phyloP scores from a whole-genome alignment of 2,113 vertebrate species.

The Euleptes europaea region DNA sequence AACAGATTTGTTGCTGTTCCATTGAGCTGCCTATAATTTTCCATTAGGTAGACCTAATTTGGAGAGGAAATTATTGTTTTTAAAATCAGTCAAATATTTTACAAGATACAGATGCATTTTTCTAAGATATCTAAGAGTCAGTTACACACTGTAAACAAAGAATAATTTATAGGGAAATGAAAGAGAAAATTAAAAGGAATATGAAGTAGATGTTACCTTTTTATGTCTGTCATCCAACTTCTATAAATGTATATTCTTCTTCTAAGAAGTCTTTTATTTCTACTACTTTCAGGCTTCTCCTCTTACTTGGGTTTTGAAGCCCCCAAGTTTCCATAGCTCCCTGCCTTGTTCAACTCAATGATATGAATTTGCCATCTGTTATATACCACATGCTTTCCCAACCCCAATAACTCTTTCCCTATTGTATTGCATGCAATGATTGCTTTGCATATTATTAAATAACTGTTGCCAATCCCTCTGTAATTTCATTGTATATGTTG shows the following conservation, averaged over 20 bases:
- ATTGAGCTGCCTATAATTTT: neutral
- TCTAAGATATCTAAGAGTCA: too few relatives aligned
- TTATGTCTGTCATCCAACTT: neutral
- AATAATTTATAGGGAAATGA: neutral
- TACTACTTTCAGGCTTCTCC: neutral
- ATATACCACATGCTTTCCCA: too few relatives aligned
- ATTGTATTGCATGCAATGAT: neutral
- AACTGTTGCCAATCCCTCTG: neutral
- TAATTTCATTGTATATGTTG: neutral
- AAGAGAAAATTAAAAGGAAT: neutral
- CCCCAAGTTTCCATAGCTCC: too few relatives aligned
- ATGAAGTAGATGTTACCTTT: neutral
- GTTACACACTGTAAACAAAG: too few relatives aligned
- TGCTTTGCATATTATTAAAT: neutral
- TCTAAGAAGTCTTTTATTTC: too few relatives aligned
- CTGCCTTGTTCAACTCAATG: neutral
- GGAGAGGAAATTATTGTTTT: neutral
- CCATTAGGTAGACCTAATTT: neutral
- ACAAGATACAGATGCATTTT: neutral
- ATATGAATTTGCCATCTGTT: neutral
- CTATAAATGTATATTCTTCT: neutral
- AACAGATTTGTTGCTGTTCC: constrained; percentile 16
- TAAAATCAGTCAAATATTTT: neutral
- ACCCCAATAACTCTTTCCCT: neutral
- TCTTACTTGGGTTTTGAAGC: too few relatives aligned